Percentiles rank a stretch among this genome's conserved stretches.
Evolutionary conservation across 2,797 vertebrate genomes (phyloP).

Genomic region (Protonibea diacanthus): DNA sequence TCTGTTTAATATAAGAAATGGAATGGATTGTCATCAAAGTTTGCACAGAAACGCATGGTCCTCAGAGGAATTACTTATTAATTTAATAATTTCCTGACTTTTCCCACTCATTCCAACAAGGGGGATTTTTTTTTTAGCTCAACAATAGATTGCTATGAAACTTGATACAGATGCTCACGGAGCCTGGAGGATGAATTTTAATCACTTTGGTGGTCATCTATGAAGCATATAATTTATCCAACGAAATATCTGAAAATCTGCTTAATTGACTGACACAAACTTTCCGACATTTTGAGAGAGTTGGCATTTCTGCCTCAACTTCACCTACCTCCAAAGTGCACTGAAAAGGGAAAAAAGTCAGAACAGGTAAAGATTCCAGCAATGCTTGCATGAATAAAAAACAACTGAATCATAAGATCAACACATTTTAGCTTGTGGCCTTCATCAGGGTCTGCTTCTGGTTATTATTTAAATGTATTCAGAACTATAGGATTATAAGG

Average conservation of each 20-base stretch:
- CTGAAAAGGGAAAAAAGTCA: background rate
- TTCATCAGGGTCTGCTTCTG: no score
- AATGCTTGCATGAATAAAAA: no score
- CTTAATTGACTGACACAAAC: background rate
- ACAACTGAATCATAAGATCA: no score
- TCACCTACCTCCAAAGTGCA: background rate
- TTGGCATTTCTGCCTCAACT: background rate
- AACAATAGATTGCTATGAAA: background rate
- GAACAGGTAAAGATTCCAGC: background rate
- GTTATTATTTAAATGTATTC: no score
- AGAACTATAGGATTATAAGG: background rate
- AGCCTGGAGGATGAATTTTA: background rate
- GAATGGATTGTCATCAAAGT: background rate
- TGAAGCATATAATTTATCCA: background rate
- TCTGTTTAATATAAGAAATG: background rate
- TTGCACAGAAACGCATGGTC: background rate
- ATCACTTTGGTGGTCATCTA: background rate
- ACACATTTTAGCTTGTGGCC: no score
- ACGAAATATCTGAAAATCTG: background rate
- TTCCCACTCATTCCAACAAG: background rate
- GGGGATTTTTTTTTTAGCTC: background rate
- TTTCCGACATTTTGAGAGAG: background rate
- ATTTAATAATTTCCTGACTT: background rate
- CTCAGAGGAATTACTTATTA: background rate
- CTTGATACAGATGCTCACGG: background rate